Percentiles rank a stretch among this genome's conserved stretches.
phyloP scores from a whole-genome alignment of 2,888 invertebrate genomes.

The Serripes groenlandicus region DNA sequence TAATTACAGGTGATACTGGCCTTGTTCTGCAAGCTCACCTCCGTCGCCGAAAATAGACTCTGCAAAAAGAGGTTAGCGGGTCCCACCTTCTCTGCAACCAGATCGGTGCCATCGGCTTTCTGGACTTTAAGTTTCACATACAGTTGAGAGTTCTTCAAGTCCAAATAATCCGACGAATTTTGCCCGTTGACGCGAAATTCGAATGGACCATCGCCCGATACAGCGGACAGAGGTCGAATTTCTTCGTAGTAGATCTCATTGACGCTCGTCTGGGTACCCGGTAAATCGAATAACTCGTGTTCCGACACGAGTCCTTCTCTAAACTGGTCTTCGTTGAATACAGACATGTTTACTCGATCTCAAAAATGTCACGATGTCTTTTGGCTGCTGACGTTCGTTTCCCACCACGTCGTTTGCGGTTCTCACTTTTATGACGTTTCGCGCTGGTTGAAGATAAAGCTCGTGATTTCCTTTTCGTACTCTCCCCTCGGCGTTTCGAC shows the following conservation, averaged over 20 bases:
- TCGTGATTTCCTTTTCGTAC: slow-evolving; percentile 4
- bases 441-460: background rate
- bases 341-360: slow-evolving; percentile 34
- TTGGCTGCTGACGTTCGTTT: background rate
- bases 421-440: background rate
- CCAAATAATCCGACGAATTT: slow-evolving; percentile 43
- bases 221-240: slow-evolving; percentile 52
- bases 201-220: slow-evolving; percentile 51
- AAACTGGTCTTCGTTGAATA: slow-evolving; percentile 38
- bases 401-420: too few relatives aligned
- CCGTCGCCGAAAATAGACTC: slow-evolving; percentile 41
- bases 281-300: slow-evolving; percentile 41
- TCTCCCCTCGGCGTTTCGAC: background rate
- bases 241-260: slow-evolving; percentile 33
- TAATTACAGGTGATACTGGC: slow-evolving; percentile 30
- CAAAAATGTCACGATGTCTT: slow-evolving; percentile 11
- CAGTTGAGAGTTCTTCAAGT: slow-evolving; percentile 38
- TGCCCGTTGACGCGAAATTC: slow-evolving; percentile 61
- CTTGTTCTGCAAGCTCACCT: slow-evolving; percentile 48
- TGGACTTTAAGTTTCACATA: slow-evolving; percentile 46
- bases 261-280: slow-evolving; percentile 45
- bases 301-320: slow-evolving; percentile 55
- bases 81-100: slow-evolving; percentile 35
- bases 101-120: slow-evolving; percentile 35
- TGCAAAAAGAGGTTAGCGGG: slow-evolving; percentile 48